phyloP scores from a whole-genome alignment of 1,140 invertebrate species.

The Alviniconcha marisindica region DNA sequence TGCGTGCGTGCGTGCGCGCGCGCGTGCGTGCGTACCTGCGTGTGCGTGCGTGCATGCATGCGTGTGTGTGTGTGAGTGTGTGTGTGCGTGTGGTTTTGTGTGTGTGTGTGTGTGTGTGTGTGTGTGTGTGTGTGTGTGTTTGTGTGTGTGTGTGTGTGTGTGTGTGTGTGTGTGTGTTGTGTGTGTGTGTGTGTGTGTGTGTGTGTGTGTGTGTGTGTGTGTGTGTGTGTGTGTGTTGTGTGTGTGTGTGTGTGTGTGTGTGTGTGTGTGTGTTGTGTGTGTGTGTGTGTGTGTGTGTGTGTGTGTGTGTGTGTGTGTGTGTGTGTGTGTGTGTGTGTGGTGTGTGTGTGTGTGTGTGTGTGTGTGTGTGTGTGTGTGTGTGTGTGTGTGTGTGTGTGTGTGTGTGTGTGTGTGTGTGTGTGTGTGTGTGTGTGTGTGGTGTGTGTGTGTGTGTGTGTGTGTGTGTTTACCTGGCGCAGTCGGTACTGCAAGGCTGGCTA shows the following conservation, averaged over 20 bases:
- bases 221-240: too few species aligned
- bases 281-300: too few species aligned
- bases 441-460: not conserved
- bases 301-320: too few species aligned
- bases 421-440: not conserved
- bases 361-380: not conserved
- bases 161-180: slow-evolving; percentile 82
- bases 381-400: not conserved
- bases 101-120: slow-evolving; percentile 92
- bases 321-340: too few species aligned
- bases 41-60: slow-evolving; percentile 33
- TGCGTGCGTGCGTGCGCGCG: not conserved
- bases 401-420: not conserved
- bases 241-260: too few species aligned
- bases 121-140: slow-evolving; percentile 89
- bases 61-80: slow-evolving; percentile 91
- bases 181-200: not conserved
- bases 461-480: too few species aligned
- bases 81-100: slow-evolving; percentile 90
- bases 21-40: slow-evolving; percentile 15
- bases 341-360: not conserved
- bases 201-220: too few species aligned
- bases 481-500: too few species aligned
- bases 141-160: not conserved
- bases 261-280: too few species aligned